Base-by-base conservation (phyloP, 1,140 invertebrate species). In the Pseudomyrmex sp. region DNA sequence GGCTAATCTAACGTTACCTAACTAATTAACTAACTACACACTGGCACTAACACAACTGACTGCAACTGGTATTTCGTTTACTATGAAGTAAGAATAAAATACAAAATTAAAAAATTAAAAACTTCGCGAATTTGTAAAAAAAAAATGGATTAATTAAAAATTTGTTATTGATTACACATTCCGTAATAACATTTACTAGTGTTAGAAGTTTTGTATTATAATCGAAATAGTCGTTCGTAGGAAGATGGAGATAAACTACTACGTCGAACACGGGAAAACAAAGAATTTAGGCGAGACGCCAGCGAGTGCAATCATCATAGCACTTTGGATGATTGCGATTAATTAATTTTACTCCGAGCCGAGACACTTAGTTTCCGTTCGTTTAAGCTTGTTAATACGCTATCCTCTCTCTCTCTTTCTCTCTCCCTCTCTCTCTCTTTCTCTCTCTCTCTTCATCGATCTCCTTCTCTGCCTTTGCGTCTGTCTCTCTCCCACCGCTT, bases 321-420 rank as follows among this genome's bases (percentile, higher is more conserved):
- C 91, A 91, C 91, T 91, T 93, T 91, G 87, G 90, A 92, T 92
- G 91, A 94, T 93, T 94, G 93, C 92, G 92, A 94, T 94, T 94
- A 94, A 94, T 94, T 94, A 94, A 94, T 94, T 94, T 94, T 93
- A 94, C 91, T 93, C 93, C 90, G 92, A 83, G 87, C 74, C 92
- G 93, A 93, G 93, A 94, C 93, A 94, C 92, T 94, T 93, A 92
- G 93, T 94, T 94, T 94, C 93, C 93, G 93, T 94, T 94, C 93
- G 91, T 94, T 94, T 94, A 93, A 94, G 93, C 93, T 94, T 87
- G 84, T 88, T 89, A 89, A 88, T 89, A 84, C 87, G 65, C 80
- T 90, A 86, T 76, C 83, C 63, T 88, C 77, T 82, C 56, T 61
- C 62, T 69, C 65, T 23, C 58, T 65, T 2, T 54, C 50, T 69